Base-by-base conservation (phyloP, 2,888 invertebrate genomes). In the Parelbella ahira region DNA sequence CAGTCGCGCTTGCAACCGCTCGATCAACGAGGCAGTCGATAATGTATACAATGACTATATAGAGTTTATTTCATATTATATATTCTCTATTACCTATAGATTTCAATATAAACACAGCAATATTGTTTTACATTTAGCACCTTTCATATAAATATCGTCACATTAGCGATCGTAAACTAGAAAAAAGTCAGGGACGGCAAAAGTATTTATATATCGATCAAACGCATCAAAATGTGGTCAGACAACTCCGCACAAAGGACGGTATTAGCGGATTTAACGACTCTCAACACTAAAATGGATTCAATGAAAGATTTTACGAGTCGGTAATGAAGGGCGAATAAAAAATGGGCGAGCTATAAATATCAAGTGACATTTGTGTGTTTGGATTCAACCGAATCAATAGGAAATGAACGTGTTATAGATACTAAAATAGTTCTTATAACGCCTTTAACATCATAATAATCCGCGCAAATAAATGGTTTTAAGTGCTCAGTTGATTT, bases 291-390 rank as follows among this genome's bases (percentile, higher is more conserved):
- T 18, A n/a, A 37, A 48, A 50, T 48, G 54, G 52, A 54, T 46
- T 58, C 60, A 58, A 65, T 67, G 61, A 70, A 65, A 61, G 47
- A 58, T 60, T 75, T 76, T 67, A 75, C 61, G 72, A 63, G 36
- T 38, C 34, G 32, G 30, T 21, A 45, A 44, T 39, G 24, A 43
- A 30, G 29, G 34, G 36, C 21, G 33, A 27, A 41, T 19, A 27
- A 33, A 18, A 28, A 5, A 20, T 27, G 12, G 12, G 25, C 7
- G 19, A 33, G 18, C 19, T 20, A 39, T 39, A 39, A 39, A 39
- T 39, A 32, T 25, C 5, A 33, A 27, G 33, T 27, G 27, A 13
- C 33, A 33, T 33, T 33, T 27, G 5, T 12, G 33, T 19, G 8
- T 13, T 13, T 36, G 7, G 25, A 39, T 11, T 20, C 19, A 4